Evolutionary conservation across 2,797 vertebrate species (phyloP).

Genomic region (Gymnothorax reevesii): DNA sequence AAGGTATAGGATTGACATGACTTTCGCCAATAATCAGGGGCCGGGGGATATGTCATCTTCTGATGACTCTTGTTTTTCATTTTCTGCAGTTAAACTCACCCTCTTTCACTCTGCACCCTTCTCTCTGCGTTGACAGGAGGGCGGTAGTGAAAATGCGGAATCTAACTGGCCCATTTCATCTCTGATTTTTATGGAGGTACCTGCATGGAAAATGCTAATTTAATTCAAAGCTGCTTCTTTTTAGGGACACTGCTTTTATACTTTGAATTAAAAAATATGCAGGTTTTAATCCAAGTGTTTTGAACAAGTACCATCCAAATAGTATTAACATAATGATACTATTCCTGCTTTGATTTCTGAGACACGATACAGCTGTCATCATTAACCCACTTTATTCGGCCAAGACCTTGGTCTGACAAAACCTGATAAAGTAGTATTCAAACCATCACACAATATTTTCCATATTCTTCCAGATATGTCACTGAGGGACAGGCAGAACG

Average conservation of each 20-base stretch:
- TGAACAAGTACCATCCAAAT: conserved; percentile 71
- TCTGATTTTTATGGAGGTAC: conserved; percentile 33
- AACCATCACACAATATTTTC: conserved; percentile 68
- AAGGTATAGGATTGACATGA: no score
- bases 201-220: conserved; percentile 61
- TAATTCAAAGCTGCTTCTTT: conserved; percentile 51
- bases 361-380: conserved; percentile 69
- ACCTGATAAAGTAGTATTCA: conserved; percentile 71
- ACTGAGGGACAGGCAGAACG: conserved; percentile 77
- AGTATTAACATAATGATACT: conserved; percentile 75
- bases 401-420: conserved; percentile 72
- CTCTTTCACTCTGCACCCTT: neutral
- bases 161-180: conserved; percentile 2
- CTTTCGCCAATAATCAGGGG: no score
- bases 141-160: neutral
- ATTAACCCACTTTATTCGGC: conserved; percentile 65
- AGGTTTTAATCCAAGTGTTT: conserved; percentile 78
- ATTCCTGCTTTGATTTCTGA: conserved; percentile 56
- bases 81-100: neutral
- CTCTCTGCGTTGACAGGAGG: neutral
- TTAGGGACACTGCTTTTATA: conserved; percentile 54
- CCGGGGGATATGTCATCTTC: no score
- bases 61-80: no score
- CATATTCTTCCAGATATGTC: conserved; percentile 73
- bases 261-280: conserved; percentile 70